Percentiles rank a stretch among this genome's conserved stretches.
phyloP scores from a whole-genome alignment of 2,113 vertebrate species.

The Anarhynchus alexandrinus region DNA sequence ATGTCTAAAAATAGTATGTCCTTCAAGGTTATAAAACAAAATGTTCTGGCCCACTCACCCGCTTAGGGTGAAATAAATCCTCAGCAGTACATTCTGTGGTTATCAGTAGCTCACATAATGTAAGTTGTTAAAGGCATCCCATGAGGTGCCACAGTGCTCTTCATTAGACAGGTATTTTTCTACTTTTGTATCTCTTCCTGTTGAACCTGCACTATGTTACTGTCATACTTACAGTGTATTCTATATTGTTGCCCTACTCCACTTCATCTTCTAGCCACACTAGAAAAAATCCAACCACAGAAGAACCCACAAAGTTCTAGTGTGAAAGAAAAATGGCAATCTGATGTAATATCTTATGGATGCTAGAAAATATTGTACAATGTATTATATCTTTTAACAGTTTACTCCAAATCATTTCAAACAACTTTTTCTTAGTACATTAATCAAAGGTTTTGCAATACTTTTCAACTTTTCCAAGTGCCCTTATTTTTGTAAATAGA shows the following conservation, averaged over 20 bases:
- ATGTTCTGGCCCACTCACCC: neutral
- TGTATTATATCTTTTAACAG: neutral
- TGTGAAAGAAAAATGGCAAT: neutral
- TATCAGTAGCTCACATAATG: neutral
- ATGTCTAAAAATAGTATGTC: neutral
- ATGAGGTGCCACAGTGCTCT: neutral
- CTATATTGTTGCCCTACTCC: neutral
- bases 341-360: neutral
- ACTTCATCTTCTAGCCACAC: neutral
- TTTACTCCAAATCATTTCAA: neutral
- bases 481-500: neutral
- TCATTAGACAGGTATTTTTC: neutral
- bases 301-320: neutral
- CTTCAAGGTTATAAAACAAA: neutral
- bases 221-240: neutral
- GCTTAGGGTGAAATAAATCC: neutral
- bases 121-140: neutral
- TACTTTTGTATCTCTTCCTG: neutral
- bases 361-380: neutral
- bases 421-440: neutral
- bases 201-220: neutral
- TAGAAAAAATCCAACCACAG: neutral
- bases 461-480: neutral
- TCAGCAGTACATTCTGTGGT: neutral
- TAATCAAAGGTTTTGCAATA: neutral